phyloP scores from a whole-genome alignment of 1,140 invertebrate genomes.

The Drosophila busckii region DNA sequence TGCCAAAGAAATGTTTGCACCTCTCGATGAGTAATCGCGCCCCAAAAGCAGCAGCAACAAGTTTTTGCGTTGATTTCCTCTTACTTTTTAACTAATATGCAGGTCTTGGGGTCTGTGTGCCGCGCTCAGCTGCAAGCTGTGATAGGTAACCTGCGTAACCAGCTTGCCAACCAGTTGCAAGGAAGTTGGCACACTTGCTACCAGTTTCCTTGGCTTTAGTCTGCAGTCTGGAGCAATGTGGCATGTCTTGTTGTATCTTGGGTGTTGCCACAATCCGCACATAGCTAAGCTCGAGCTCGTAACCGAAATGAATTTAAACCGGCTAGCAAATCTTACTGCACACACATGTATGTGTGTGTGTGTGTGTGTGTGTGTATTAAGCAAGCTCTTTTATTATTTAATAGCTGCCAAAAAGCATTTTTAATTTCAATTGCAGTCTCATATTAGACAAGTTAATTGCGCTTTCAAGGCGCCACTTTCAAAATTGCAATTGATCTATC shows the following conservation, averaged over 20 bases:
- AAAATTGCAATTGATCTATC: no score
- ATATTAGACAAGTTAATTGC: slow-evolving; percentile 21
- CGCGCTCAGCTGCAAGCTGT: slow-evolving; percentile 12
- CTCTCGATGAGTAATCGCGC: no score
- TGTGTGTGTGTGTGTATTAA: slow-evolving; percentile 16
- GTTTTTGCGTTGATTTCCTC: slow-evolving; percentile 43
- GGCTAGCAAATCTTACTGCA: slow-evolving; percentile 33
- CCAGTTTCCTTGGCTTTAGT: slow-evolving; percentile 54
- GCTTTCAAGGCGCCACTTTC: slow-evolving; percentile 6
- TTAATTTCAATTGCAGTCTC: slow-evolving; percentile 9
- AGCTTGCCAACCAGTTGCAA: slow-evolving; percentile 52
- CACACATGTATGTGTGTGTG: background rate
- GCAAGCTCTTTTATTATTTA: slow-evolving; percentile 66
- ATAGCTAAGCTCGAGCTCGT: slow-evolving; percentile 13
- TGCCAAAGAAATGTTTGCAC: no score
- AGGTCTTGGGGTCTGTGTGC: slow-evolving; percentile 64
- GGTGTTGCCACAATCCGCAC: slow-evolving; percentile 44
- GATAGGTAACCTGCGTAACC: slow-evolving; percentile 62
- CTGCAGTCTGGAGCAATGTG: slow-evolving; percentile 10
- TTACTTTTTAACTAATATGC: slow-evolving; percentile 59
- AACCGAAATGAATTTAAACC: slow-evolving; percentile 12
- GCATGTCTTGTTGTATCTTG: slow-evolving; percentile 19
- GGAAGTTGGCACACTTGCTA: slow-evolving; percentile 66
- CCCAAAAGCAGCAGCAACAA: no score
- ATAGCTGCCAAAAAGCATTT: slow-evolving; percentile 34